Percentiles rank a stretch among this genome's conserved stretches.
Conservation (phyloP, 2,113 vertebrate species). For the Charadrius vociferus region DNA sequence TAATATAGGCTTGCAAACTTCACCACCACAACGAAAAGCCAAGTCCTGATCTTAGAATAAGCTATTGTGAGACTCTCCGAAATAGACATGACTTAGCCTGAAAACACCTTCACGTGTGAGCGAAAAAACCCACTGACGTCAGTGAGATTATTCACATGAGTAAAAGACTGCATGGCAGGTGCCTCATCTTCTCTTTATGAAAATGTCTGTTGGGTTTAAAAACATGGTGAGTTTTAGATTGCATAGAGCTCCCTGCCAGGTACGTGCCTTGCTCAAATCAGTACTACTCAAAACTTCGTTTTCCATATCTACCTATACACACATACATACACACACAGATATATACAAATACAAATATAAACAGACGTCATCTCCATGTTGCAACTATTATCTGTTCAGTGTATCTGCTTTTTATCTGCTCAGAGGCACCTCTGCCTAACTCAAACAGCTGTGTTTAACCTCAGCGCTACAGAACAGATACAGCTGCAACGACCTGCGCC, state of each 20-base stretch:
- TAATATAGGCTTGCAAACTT: neutral
- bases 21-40: neutral
- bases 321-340: neutral
- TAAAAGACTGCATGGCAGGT: neutral
- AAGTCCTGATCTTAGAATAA: neutral
- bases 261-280: neutral
- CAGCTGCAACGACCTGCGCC: neutral
- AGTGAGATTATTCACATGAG: constrained; percentile 13
- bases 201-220: neutral
- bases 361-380: neutral
- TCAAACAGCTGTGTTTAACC: neutral
- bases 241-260: neutral
- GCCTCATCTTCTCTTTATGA: neutral
- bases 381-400: neutral
- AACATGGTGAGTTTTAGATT: neutral
- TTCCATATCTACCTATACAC: neutral
- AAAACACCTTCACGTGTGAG: neutral
- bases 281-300: neutral
- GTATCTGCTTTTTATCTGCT: neutral
- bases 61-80: neutral
- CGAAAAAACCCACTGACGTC: constrained; percentile 8
- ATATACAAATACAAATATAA: neutral
- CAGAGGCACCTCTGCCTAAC: neutral
- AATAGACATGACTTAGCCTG: neutral
- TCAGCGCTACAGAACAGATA: neutral